These are phyloP conservation scores for Isichthys henryi DNA, from an alignment of 2,113 vertebrate genomes.

Conservation along the genomic window DNA sequence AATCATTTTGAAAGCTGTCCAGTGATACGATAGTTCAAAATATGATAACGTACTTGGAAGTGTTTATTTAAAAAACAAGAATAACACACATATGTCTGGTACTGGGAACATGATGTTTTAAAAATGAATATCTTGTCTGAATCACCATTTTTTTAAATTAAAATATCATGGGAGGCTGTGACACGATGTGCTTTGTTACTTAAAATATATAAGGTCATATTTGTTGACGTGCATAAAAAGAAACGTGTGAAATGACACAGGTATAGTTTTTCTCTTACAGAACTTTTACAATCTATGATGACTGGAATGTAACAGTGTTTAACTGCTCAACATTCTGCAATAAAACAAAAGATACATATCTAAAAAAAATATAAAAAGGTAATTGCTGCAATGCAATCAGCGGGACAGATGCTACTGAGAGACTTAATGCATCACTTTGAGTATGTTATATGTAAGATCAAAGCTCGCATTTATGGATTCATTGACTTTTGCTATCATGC, in stretches of 20 bases:
- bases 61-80: slow-evolving; percentile 58
- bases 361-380: slow-evolving; percentile 43
- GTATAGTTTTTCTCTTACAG: slow-evolving; percentile 32
- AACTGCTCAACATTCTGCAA: slow-evolving; percentile 67
- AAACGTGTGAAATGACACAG: slow-evolving; percentile 62
- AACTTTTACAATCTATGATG: slow-evolving; percentile 50
- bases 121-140: slow-evolving; percentile 81
- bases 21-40: background rate
- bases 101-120: slow-evolving; percentile 81
- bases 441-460: slow-evolving; percentile 50
- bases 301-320: slow-evolving; percentile 53
- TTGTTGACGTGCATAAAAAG: slow-evolving; percentile 37
- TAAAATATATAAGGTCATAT: slow-evolving; percentile 58
- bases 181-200: slow-evolving; percentile 68
- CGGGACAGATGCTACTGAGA: slow-evolving; percentile 60
- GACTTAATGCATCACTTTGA: slow-evolving; percentile 63
- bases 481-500: slow-evolving; percentile 59
- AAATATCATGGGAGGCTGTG: slow-evolving; percentile 88
- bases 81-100: slow-evolving; percentile 67
- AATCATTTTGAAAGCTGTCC: background rate
- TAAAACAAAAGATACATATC: slow-evolving; percentile 25
- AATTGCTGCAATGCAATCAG: slow-evolving; percentile 56
- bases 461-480: slow-evolving; percentile 47
- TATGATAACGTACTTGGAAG: background rate
- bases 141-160: slow-evolving; percentile 76